Percentiles rank a stretch among this genome's conserved stretches.
phyloP scores from a whole-genome alignment of 1,140 invertebrate species.

The Frieseomelitta varia region DNA sequence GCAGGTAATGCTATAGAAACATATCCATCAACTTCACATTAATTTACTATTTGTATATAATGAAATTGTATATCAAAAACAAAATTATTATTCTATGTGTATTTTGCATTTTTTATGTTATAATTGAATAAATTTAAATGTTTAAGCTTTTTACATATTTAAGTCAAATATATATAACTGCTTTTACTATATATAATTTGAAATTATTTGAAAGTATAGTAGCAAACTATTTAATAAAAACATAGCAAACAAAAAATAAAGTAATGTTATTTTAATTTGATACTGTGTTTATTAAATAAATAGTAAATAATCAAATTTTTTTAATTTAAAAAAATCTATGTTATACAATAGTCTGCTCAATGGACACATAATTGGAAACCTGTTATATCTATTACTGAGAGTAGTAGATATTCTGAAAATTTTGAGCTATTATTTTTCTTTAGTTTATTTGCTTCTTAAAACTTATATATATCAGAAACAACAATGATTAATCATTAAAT shows the following conservation, averaged over 20 bases:
- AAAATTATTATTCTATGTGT: conserved; percentile 42
- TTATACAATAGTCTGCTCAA: not conserved
- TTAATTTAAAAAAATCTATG: not conserved
- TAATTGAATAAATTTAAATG: conserved; percentile 36
- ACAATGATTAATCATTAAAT: not conserved
- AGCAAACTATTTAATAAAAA: not conserved
- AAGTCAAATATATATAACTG: conserved; percentile 8
- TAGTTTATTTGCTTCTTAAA: not conserved
- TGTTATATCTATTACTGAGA: not conserved
- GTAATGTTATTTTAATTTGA: not conserved
- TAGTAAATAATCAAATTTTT: not conserved
- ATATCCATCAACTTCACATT: conserved; percentile 52
- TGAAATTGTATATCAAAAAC: conserved; percentile 22
- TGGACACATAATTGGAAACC: not conserved
- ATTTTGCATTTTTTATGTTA: conserved; percentile 51
- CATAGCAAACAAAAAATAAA: not conserved
- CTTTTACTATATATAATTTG: not conserved
- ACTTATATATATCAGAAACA: not conserved
- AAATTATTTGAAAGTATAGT: conserved; percentile 3
- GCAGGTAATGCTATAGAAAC: conserved; percentile 49
- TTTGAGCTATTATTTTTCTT: not conserved
- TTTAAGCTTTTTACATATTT: conserved; percentile 30
- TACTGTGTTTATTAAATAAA: not conserved
- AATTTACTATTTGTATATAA: conserved; percentile 51
- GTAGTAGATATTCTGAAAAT: not conserved